phyloP scores from a whole-genome alignment of 2,113 vertebrate species.

The Halcyon malimbica region DNA sequence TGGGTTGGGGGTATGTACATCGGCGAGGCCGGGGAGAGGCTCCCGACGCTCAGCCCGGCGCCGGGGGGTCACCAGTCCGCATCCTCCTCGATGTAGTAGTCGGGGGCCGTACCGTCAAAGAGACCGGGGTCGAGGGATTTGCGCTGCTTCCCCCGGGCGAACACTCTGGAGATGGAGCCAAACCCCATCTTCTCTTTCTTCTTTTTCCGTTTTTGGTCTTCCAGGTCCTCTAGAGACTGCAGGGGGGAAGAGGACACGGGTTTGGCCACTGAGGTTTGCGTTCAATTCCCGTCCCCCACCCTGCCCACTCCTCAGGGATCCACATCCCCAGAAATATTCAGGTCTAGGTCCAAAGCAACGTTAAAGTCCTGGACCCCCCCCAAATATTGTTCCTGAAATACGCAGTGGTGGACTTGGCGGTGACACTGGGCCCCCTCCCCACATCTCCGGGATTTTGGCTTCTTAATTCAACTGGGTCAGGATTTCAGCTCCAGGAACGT shows the following conservation, averaged over 20 bases:
- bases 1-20: slow-evolving; percentile 77
- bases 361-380: background rate
- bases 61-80: slow-evolving; percentile 92
- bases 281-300: accelerated
- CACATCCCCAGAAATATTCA: no score
- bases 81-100: slow-evolving; percentile 99
- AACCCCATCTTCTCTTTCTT: slow-evolving; percentile 91
- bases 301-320: background rate
- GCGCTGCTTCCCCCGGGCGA: slow-evolving; percentile 95
- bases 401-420: background rate
- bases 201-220: slow-evolving; percentile 97
- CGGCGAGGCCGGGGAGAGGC: slow-evolving; percentile 16
- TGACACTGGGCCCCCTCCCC: background rate
- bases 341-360: background rate
- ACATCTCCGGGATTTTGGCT: background rate
- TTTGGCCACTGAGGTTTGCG: accelerated
- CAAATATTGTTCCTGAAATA: background rate
- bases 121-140: slow-evolving; percentile 95
- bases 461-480: background rate
- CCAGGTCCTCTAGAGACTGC: slow-evolving; percentile 97
- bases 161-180: slow-evolving; percentile 95
- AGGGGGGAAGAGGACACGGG: background rate
- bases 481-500: background rate
- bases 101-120: slow-evolving; percentile 95
- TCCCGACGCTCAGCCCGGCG: background rate